Conservation (phyloP, 1,140 invertebrate genomes). For the Propsilocerus akamusi region DNA sequence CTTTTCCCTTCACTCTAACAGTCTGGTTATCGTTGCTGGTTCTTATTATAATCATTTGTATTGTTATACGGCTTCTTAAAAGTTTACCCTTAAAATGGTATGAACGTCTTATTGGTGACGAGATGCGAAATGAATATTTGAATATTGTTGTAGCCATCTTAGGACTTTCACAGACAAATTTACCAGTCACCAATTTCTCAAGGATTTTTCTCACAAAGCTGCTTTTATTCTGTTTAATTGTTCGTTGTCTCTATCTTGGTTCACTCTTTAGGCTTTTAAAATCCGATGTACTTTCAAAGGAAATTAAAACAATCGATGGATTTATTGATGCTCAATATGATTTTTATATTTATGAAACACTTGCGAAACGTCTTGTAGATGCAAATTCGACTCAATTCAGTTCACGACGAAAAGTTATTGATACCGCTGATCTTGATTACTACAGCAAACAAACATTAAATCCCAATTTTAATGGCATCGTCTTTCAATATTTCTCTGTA, state of each 20-base stretch:
- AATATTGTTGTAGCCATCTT: not conserved
- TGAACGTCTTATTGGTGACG: too few species aligned
- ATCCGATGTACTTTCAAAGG: not conserved
- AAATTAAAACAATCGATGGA: not conserved
- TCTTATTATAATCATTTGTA: too few species aligned
- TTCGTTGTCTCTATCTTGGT: not conserved
- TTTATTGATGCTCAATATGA: not conserved
- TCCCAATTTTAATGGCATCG: not conserved
- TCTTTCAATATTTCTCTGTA: not conserved
- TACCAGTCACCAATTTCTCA: not conserved
- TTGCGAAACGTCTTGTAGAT: too few species aligned
- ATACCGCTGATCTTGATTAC: not conserved
- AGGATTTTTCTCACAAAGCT: not conserved
- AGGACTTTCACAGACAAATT: not conserved
- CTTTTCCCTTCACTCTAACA: too few species aligned
- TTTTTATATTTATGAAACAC: not conserved
- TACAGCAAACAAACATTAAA: not conserved
- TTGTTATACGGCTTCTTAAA: too few species aligned
- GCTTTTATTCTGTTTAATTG: not conserved
- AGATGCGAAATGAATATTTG: too few species aligned
- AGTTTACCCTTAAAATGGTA: too few species aligned
- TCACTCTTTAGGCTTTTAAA: not conserved
- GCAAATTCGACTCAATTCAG: too few species aligned
- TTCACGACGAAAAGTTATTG: not conserved
- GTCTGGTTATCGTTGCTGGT: too few species aligned